Evolutionary conservation across 92 coral and sea anemone genomes (phyloP).

Genomic region (Hydrozoanthus gracilis): DNA sequence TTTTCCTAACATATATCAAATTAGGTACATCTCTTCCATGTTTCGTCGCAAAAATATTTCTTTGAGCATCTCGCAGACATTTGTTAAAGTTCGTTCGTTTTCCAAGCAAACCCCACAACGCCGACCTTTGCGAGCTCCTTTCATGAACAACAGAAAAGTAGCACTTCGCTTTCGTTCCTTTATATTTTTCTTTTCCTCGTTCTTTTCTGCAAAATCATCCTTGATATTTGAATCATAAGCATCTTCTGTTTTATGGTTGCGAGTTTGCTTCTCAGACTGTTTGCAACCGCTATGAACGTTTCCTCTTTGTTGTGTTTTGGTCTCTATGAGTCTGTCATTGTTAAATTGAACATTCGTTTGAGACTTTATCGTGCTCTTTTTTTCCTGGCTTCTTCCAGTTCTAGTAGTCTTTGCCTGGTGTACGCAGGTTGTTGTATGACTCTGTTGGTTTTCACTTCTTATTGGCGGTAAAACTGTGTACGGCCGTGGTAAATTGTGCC

Average conservation of each 20-base stretch:
- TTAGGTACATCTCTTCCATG: slow-evolving; percentile 95
- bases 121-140: slow-evolving; percentile 74
- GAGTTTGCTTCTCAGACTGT: slow-evolving; percentile 7
- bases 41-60: slow-evolving; percentile 85
- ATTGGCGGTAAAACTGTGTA: slow-evolving; percentile 88
- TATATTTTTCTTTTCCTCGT: slow-evolving; percentile 11
- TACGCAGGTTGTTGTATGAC: neutral
- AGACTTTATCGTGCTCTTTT: neutral
- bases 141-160: slow-evolving; percentile 57
- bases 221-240: neutral
- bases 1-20: slow-evolving; percentile 35
- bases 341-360: neutral
- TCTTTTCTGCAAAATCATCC: neutral
- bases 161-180: slow-evolving; percentile 71
- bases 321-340: neutral
- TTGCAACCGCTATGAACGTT: neutral
- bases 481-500: slow-evolving; percentile 78
- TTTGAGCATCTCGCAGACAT: slow-evolving; percentile 83
- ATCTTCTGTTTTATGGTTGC: neutral
- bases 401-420: slow-evolving; percentile 30
- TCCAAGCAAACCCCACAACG: slow-evolving; percentile 80
- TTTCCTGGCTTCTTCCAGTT: neutral
- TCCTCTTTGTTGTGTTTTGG: slow-evolving; percentile 16
- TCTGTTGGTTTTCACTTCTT: slow-evolving; percentile 40
- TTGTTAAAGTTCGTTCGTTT: slow-evolving; percentile 74